These are phyloP conservation scores for Parazoanthus darwini DNA, from an alignment of 92 coral and sea anemone genomes.

Conservation along the genomic window DNA sequence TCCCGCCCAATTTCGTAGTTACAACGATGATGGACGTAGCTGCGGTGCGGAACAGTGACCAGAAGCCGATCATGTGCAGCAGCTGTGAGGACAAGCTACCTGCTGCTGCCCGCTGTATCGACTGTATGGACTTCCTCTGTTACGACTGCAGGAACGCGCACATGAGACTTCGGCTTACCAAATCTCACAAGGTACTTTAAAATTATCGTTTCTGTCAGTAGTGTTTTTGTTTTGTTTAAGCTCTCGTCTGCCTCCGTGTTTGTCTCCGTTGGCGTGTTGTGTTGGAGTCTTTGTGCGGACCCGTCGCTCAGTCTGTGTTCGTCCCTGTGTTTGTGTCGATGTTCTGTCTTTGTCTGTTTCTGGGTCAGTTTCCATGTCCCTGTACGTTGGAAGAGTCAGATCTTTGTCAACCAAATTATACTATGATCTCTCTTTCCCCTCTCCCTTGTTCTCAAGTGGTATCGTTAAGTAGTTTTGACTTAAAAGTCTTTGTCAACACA, in stretches of 20 bases:
- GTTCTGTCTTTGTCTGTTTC: background rate
- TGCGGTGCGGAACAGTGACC: constrained; percentile 93
- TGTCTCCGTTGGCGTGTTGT: background rate
- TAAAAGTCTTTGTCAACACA: too few relatives aligned
- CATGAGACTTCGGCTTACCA: constrained; percentile 93
- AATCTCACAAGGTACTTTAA: constrained; percentile 85
- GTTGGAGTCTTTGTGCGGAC: background rate
- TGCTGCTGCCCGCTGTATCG: constrained; percentile 98
- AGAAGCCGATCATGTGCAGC: constrained; percentile 96
- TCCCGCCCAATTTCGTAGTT: constrained; percentile 99
- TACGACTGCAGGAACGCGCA: constrained; percentile 98
- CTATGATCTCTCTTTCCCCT: background rate
- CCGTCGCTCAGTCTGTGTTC: background rate
- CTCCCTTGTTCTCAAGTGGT: constrained; percentile 63
- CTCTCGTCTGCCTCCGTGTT: background rate
- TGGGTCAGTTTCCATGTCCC: background rate
- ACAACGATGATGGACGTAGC: constrained; percentile 99
- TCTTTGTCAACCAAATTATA: background rate
- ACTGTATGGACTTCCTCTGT: constrained; percentile 99
- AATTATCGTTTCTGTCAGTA: background rate
- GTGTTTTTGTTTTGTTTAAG: background rate
- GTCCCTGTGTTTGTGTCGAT: background rate
- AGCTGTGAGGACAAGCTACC: constrained; percentile 99
- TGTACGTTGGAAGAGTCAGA: background rate
- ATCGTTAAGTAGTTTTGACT: constrained; percentile 65